phyloP scores from a whole-genome alignment of 1,140 invertebrate species.

The Chrysomallon squamiferum region DNA sequence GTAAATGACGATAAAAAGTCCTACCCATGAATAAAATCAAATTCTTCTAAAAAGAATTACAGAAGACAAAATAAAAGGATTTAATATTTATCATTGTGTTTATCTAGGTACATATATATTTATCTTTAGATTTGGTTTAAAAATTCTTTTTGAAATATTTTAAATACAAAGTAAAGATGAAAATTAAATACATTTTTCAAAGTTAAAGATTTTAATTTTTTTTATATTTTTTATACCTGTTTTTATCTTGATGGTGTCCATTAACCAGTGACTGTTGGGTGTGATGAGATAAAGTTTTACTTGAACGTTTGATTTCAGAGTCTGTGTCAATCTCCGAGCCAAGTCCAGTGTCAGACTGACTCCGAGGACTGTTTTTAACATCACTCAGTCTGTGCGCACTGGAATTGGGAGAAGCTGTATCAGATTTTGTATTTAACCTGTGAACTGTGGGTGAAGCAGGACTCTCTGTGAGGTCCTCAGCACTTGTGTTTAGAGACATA shows the following conservation, averaged over 20 bases:
- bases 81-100: too few relatives aligned
- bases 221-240: too few relatives aligned
- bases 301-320: constrained; percentile 14
- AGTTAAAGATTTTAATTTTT: too few relatives aligned
- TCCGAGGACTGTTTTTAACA: constrained; percentile 9
- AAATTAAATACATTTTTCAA: too few relatives aligned
- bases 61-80: too few relatives aligned
- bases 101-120: too few relatives aligned
- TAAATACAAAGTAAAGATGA: too few relatives aligned
- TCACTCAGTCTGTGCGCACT: background rate
- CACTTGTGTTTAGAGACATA: background rate
- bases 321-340: constrained; percentile 24
- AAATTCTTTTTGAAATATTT: too few relatives aligned
- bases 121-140: too few relatives aligned
- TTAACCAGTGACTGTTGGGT: background rate
- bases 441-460: background rate
- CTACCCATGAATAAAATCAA: too few relatives aligned
- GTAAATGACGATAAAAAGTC: too few relatives aligned
- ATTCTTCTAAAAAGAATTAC: too few relatives aligned
- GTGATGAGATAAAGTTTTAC: background rate
- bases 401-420: background rate
- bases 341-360: constrained; percentile 27
- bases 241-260: background rate
- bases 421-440: background rate
- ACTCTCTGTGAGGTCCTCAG: background rate